These are phyloP conservation scores for Halictus rubicundus DNA, from an alignment of 1,140 invertebrate genomes.

Conservation along the genomic window DNA sequence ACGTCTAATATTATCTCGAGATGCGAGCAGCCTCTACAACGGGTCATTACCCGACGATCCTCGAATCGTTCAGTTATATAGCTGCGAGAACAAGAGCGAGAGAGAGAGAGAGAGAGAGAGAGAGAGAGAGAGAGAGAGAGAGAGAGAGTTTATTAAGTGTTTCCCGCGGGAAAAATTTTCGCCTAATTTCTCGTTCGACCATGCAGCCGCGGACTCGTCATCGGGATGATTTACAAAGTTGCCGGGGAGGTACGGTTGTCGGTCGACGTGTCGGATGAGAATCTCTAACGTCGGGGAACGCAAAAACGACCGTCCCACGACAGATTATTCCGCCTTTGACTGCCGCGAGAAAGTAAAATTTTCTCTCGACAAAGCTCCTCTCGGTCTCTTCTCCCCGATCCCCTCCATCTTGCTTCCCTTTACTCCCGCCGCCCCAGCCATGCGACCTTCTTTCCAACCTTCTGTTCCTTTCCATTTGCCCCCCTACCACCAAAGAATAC, in stretches of 20 bases:
- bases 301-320: conserved; percentile 4
- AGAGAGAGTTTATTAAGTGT: too few relatives aligned
- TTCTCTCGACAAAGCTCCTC: conserved; percentile 20
- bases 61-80: too few relatives aligned
- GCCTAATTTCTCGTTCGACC: too few relatives aligned
- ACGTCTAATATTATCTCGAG: background rate
- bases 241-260: background rate
- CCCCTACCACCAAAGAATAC: background rate
- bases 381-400: background rate
- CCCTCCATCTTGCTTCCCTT: background rate
- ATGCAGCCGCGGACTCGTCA: too few relatives aligned
- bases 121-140: too few relatives aligned
- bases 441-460: conserved; percentile 8
- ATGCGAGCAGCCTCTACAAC: background rate
- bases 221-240: background rate
- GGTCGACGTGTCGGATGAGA: background rate
- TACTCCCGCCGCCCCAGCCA: background rate
- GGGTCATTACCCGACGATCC: too few relatives aligned
- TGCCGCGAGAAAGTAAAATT: conserved; percentile 21
- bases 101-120: too few relatives aligned
- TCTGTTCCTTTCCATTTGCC: background rate
- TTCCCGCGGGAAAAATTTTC: too few relatives aligned
- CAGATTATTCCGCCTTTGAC: conserved; percentile 39
- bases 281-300: background rate
- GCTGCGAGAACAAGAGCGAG: too few relatives aligned